Evolutionary conservation across 2,888 invertebrate species (phyloP), one percentile per base, ranked within the genome.

Genomic region (Hydroisotoma schaefferi): DNA sequence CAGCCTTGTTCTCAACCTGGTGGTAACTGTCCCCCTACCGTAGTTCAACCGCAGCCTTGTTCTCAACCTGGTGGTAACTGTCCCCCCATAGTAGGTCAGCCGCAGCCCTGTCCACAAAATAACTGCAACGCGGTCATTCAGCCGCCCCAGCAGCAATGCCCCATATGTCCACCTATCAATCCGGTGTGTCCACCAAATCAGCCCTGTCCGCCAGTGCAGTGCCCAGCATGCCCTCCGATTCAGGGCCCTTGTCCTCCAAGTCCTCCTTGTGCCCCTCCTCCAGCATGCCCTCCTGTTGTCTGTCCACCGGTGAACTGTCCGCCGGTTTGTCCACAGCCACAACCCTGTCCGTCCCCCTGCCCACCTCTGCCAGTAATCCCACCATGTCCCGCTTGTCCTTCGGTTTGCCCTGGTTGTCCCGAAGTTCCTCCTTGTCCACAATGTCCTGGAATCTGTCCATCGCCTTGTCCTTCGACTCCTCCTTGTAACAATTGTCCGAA

Each of bases 401-500:
- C 52, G 6, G 57, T 60, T 23, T 29, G 26, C 5, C 54, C 33
- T 22, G 38, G 37, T 1, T 65, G 64, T 49, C 59, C 55, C 3
- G 29, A 27, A 20, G 56, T 59, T 22, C 53, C 57, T 27, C 28
- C 12, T 15, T 44, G 56, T 52, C 56, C 56, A 6, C n/a, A 46
- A 20, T 47, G 46, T 29, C 52, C 51, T 18, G 33, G 29, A 23
- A n/a, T 33, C 18, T 40, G 40, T 15, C 40, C 40, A n/a, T n/a
- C n/a, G 1, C 48, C 33, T 22, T 56, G 55, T 22, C 55, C 55
- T 10, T 6, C 26, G n/a, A 12, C n/a, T 18, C 56, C 47, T 26
- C 55, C 49, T 10, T 64, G 60, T 37, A 44, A 55, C 15, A 27
- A 1, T 33, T 62, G 65, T 43, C 62, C 65, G 8, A 58, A 53